Conservation (phyloP, 2,113 vertebrate genomes). For the Natator depressus region DNA sequence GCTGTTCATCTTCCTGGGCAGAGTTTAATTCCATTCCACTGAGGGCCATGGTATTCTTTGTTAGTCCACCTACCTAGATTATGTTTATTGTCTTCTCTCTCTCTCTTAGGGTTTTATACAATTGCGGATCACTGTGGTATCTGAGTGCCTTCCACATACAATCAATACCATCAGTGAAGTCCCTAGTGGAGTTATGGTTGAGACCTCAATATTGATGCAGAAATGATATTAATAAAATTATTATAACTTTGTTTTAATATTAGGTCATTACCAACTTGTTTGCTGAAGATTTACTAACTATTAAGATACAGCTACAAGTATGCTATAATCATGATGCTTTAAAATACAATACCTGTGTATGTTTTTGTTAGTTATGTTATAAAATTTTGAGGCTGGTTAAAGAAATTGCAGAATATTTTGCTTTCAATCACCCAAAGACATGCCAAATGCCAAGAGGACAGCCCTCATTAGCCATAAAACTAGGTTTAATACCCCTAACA, state of each 20-base stretch:
- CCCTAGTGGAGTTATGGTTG: background rate
- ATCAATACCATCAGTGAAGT: background rate
- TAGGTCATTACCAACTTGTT: background rate
- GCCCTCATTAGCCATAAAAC: no score
- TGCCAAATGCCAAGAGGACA: no score
- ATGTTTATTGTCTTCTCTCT: background rate
- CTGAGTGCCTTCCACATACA: background rate
- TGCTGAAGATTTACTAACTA: background rate
- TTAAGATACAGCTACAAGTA: background rate
- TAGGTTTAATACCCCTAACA: no score
- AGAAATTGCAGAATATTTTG: no score
- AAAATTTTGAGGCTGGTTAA: no score
- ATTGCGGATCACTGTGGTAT: background rate
- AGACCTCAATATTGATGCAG: background rate
- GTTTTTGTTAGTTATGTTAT: background rate
- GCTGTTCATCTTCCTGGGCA: background rate
- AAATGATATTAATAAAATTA: background rate
- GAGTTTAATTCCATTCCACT: background rate
- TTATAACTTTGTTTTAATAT: background rate
- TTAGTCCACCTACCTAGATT: background rate
- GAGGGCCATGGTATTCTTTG: rapidly evolving
- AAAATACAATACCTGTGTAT: background rate
- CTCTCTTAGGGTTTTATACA: background rate
- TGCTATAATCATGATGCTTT: background rate
- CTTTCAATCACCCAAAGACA: no score